Base-by-base conservation (phyloP, 2,113 vertebrate genomes). In the Fregetta grallaria region DNA sequence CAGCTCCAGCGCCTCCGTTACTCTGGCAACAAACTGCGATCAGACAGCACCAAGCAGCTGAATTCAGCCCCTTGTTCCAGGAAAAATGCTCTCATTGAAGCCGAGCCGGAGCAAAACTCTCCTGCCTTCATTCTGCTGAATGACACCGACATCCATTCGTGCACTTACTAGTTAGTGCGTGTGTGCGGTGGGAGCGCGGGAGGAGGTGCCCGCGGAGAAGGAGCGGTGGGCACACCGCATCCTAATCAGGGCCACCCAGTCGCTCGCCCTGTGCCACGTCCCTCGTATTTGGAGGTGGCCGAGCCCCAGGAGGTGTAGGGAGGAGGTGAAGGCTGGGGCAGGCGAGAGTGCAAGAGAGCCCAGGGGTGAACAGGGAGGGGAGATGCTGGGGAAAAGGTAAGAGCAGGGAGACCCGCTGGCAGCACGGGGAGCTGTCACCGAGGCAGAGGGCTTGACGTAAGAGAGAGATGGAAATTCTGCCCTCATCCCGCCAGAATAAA, bases 1-100 rank as follows among this genome's bases (percentile, higher is more conserved):
- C 95, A 96, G 91, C 94, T 87, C 90, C 56, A 3, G 80, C 10
- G 74, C 88, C 95, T 93, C 67, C 18, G 97, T 98, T 98, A 96
- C 98, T 98, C 97, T 96, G 97, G 98, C 97, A 98, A 98, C 98
- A 92, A 53, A 74, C 94, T 63, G 84, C 3, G 72, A 92, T 65
- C 97, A 97, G 97, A 42, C 90, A 80, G 96, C 97, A 94, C 83
- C 95, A 90, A 61, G 97, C 96, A 93, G 97, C 96, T 98, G 98
- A 98, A 98, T 98, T 94, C 97, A 97, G 91, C 93, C 94, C 97
- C 97, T 98, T 98, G 97, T 98, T 98, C 94, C 22, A 11, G 88
- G 94, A 77, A 38, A 98, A 98, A 98, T 96, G 98, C 97, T 96
- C 96, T 96, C 97, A 98, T 98, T 98, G 98, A 98, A 86, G 95